Percentiles rank a stretch among this genome's conserved stretches.
These are phyloP conservation scores for Vireo griseus DNA, from an alignment of 2,797 vertebrate species.

Conservation along the genomic window DNA sequence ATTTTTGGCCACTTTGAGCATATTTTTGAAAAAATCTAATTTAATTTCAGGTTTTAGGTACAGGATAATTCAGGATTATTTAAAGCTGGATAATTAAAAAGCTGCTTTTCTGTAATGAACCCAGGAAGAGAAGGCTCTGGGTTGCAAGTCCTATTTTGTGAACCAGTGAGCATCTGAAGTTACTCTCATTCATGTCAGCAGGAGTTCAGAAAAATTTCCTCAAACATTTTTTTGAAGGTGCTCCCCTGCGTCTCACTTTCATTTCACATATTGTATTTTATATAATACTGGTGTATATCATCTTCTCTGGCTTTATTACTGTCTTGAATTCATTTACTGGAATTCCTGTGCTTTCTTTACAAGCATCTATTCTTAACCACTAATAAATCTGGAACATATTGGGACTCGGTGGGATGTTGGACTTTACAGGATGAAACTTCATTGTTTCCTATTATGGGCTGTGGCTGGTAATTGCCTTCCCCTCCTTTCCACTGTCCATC, in stretches of 20 bases:
- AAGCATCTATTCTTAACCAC: neutral
- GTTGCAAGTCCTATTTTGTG: neutral
- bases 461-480: neutral
- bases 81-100: neutral
- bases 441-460: slow-evolving; percentile 2
- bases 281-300: neutral
- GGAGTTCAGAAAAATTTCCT: neutral
- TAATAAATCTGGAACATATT: slow-evolving; percentile 3
- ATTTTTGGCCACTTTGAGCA: neutral
- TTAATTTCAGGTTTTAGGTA: neutral
- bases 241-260: neutral
- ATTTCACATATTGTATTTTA: neutral
- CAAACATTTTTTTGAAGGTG: neutral
- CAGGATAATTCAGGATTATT: neutral
- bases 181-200: neutral
- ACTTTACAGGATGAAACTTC: neutral
- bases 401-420: neutral
- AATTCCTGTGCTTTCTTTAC: slow-evolving; percentile 1
- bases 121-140: neutral
- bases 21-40: neutral
- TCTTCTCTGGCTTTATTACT: neutral
- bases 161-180: neutral
- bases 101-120: neutral
- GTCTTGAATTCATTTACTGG: slow-evolving; percentile 5
- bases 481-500: neutral